Conservation (phyloP, 2,888 invertebrate genomes). For the Cantharis lateralis region DNA sequence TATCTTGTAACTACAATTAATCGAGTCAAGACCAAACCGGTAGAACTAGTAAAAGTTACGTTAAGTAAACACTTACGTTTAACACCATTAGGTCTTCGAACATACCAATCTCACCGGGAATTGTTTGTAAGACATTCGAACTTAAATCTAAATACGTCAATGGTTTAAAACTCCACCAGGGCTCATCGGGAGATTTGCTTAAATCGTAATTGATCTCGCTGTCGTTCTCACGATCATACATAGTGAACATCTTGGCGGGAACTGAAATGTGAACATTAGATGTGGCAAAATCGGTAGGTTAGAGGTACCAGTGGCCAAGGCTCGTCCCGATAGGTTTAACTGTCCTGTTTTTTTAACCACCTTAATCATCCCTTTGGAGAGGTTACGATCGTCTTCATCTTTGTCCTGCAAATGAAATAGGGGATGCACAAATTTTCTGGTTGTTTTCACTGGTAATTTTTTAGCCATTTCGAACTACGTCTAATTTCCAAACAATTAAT, state of each 20-base stretch:
- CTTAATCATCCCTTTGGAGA: conserved; percentile 74
- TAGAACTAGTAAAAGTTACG: neutral
- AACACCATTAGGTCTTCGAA: conserved; percentile 70
- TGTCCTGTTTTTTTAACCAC: conserved; percentile 80
- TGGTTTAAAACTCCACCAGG: conserved; percentile 86
- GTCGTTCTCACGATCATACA: conserved; percentile 70
- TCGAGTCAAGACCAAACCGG: neutral
- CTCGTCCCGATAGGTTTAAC: conserved; percentile 77
- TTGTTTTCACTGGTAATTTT: conserved; percentile 48
- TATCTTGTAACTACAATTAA: conserved; percentile 76
- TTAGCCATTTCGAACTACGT: conserved; percentile 44
- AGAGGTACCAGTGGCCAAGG: conserved; percentile 70
- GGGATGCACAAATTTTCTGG: conserved; percentile 56
- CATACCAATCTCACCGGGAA: conserved; percentile 69
- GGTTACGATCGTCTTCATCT: conserved; percentile 69
- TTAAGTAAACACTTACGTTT: conserved; percentile 61
- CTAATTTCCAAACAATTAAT: neutral
- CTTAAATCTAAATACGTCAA: conserved; percentile 78
- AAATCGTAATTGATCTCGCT: conserved; percentile 65
- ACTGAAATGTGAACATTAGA: conserved; percentile 57
- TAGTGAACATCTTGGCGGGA: conserved; percentile 73
- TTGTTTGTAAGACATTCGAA: conserved; percentile 68
- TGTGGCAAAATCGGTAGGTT: neutral
- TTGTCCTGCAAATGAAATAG: conserved; percentile 76
- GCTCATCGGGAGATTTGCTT: conserved; percentile 61